Evolutionary conservation across 1,140 invertebrate genomes (phyloP).

Genomic region (Anagrus nilaparvatae): DNA sequence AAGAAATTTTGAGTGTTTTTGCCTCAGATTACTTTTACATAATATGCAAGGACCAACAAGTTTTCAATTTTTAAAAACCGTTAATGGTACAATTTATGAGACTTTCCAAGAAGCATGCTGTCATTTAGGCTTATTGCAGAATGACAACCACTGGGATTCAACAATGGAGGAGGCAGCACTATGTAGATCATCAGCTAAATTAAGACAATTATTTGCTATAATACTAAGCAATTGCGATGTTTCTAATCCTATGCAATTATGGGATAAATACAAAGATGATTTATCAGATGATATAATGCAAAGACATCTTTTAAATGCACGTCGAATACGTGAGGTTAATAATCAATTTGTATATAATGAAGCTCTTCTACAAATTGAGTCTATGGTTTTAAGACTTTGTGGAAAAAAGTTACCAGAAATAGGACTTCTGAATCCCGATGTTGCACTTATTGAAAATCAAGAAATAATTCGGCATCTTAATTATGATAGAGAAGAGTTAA

Average conservation of each 20-base stretch:
- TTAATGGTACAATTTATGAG: neutral
- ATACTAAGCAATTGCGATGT: conserved; percentile 4
- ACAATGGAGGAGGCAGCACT: neutral
- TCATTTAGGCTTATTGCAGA: neutral
- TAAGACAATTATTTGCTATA: conserved; percentile 9
- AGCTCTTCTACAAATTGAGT: too few species aligned
- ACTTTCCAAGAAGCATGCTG: neutral
- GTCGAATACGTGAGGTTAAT: too few species aligned
- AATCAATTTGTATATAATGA: too few species aligned
- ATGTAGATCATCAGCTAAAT: neutral
- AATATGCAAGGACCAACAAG: conserved; percentile 24
- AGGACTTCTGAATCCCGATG: too few species aligned
- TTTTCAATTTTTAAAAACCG: neutral
- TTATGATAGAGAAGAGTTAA: too few species aligned
- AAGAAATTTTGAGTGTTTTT: conserved; percentile 33
- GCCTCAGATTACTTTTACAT: conserved; percentile 35
- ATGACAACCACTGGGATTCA: neutral
- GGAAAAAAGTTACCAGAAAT: too few species aligned
- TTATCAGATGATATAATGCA: conserved; percentile 9
- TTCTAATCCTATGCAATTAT: conserved; percentile 7
- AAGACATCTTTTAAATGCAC: too few species aligned
- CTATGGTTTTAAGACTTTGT: too few species aligned
- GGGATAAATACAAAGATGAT: conserved; percentile 7
- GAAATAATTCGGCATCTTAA: too few species aligned
- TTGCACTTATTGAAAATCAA: too few species aligned